Conservation (phyloP, 2,888 invertebrate species). For the Salticus scenicus region DNA sequence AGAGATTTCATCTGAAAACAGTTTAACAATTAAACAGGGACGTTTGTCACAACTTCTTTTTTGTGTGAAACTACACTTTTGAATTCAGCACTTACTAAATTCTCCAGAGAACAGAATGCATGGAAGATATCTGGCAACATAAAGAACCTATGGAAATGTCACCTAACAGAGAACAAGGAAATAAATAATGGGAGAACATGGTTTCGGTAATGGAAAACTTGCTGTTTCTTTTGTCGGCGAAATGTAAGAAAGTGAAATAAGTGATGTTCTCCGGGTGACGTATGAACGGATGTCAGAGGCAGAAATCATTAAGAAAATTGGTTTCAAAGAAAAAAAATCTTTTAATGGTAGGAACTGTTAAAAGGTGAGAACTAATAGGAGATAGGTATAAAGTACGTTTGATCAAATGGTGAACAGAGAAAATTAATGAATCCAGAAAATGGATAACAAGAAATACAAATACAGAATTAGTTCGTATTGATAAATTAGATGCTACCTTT, state of each 20-base stretch:
- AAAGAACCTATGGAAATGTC: slow-evolving; percentile 17
- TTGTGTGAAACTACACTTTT: neutral
- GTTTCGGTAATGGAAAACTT: neutral
- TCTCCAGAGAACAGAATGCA: neutral
- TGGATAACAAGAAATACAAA: too few relatives aligned
- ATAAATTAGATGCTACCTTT: too few relatives aligned
- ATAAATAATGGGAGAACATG: neutral
- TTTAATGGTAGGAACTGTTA: neutral
- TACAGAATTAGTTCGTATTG: too few relatives aligned
- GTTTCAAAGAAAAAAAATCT: neutral
- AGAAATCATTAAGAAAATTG: slow-evolving; percentile 19
- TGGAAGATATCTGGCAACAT: neutral
- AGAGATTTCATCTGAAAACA: neutral
- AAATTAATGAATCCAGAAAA: too few relatives aligned
- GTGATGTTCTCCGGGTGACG: neutral
- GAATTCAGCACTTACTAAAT: neutral
- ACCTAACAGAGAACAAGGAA: neutral
- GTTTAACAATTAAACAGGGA: neutral
- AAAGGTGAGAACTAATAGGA: neutral
- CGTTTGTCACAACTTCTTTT: neutral
- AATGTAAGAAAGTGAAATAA: slow-evolving; percentile 17
- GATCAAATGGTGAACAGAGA: too few relatives aligned
- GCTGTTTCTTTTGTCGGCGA: neutral
- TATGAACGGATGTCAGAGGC: slow-evolving; percentile 3
- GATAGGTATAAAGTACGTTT: neutral